Evolutionary conservation across 2,888 invertebrate genomes (phyloP), one percentile per base, ranked within the genome.

Genomic region (Pseudanteris insignis): DNA sequence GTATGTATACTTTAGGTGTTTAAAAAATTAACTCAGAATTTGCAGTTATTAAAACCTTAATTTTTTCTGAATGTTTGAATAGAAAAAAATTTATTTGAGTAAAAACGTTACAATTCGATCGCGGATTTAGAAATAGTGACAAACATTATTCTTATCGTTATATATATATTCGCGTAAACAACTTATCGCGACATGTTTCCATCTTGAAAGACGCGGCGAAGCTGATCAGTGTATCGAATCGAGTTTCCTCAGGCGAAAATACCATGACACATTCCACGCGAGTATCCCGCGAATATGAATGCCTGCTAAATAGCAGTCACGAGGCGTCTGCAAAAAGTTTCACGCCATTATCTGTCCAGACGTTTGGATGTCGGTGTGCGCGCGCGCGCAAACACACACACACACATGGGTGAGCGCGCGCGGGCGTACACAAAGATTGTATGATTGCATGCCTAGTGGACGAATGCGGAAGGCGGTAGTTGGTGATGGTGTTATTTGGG

Each of bases 401-500:
- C n/a, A n/a, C n/a, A n/a, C n/a, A n/a, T n/a, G n/a, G n/a, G n/a
- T n/a, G n/a, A n/a, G n/a, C n/a, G n/a, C n/a, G n/a, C n/a, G n/a
- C n/a, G n/a, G n/a, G n/a, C n/a, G n/a, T n/a, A n/a, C n/a, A n/a
- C n/a, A n/a, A n/a, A n/a, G n/a, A n/a, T 13, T 25, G 40, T 21
- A 24, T 12, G n/a, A 1, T 32, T 7, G 41, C 21, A 18, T 18
- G n/a, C n/a, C n/a, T 2, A 3, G 14, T 14, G 4, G 26, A 8
- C n/a, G 48, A 46, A 38, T 63, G 44, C 46, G 48, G 34, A 47
- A 51, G 29, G 53, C 43, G 40, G 66, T 65, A 65, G 67, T 65
- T 46, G 76, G 74, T 76, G 74, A 67, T 74, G 74, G 70, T 69
- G 71, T 71, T 71, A 55, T 68, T 66, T 70, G 72, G 73, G 65